These are phyloP conservation scores for Helostoma temminkii DNA, from an alignment of 2,797 vertebrate species.

Conservation along the genomic window DNA sequence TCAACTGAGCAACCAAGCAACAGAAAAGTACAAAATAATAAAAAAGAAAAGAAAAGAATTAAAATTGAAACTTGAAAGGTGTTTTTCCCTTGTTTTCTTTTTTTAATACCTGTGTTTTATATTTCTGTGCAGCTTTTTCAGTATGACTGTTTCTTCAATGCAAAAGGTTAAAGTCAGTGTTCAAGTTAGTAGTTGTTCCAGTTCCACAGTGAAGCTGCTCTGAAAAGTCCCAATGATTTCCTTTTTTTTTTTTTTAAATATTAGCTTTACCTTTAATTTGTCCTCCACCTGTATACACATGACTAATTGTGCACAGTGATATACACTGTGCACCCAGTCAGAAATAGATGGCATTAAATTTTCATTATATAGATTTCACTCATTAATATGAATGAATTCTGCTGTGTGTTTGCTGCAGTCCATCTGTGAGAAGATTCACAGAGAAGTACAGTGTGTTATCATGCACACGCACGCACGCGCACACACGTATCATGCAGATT, in stretches of 20 bases:
- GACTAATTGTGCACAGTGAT: slow-evolving; percentile 52
- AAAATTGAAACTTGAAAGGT: too few relatives aligned
- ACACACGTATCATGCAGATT: slow-evolving; percentile 39
- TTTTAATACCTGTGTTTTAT: too few relatives aligned
- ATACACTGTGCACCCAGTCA: slow-evolving; percentile 51
- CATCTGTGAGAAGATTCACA: slow-evolving; percentile 77
- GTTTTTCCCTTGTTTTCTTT: too few relatives aligned
- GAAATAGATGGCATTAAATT: slow-evolving; percentile 80
- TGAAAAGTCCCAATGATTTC: background rate
- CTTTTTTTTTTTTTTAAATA: background rate
- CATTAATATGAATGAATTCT: slow-evolving; percentile 83
- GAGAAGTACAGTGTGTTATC: slow-evolving; percentile 8
- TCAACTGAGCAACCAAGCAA: too few relatives aligned
- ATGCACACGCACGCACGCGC: background rate
- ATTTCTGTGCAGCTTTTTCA: too few relatives aligned
- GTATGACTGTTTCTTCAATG: too few relatives aligned
- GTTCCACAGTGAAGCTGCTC: background rate
- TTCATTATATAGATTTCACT: slow-evolving; percentile 84
- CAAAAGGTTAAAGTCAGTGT: too few relatives aligned
- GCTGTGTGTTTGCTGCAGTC: slow-evolving; percentile 78
- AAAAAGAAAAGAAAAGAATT: too few relatives aligned
- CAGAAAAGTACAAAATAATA: too few relatives aligned
- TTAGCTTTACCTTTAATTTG: slow-evolving; percentile 21
- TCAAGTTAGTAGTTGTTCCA: too few relatives aligned
- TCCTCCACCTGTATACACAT: slow-evolving; percentile 23